phyloP scores from a whole-genome alignment of 2,888 invertebrate species.

The Antitype chi region DNA sequence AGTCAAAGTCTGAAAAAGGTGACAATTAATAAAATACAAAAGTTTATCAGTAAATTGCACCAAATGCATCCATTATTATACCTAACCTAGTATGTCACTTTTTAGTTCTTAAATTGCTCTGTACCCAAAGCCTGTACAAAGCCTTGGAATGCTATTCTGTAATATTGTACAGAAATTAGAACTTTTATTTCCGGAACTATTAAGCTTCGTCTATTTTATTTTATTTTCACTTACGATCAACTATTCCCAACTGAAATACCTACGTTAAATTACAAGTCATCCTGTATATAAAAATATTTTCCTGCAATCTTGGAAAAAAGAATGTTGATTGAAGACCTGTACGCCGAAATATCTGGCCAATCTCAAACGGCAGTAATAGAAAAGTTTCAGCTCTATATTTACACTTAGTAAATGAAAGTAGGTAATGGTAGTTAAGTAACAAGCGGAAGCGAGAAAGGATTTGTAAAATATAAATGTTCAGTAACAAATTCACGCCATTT shows the following conservation, averaged over 20 bases:
- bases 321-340: slow-evolving; percentile 65
- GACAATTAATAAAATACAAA: background rate
- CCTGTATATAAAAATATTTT: slow-evolving; percentile 52
- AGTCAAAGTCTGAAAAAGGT: background rate
- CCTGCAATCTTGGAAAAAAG: slow-evolving; percentile 49
- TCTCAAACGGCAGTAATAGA: slow-evolving; percentile 81
- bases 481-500: too few relatives aligned
- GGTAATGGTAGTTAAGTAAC: slow-evolving; percentile 46
- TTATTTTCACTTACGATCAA: background rate
- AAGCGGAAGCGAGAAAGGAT: slow-evolving; percentile 1
- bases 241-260: background rate
- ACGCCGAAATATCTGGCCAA: slow-evolving; percentile 75
- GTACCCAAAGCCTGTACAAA: too few relatives aligned
- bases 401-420: slow-evolving; percentile 82
- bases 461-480: too few relatives aligned
- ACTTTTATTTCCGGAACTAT: background rate
- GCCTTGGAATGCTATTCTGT: too few relatives aligned
- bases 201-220: background rate
- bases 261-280: slow-evolving; percentile 29
- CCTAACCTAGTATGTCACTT: too few relatives aligned
- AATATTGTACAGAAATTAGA: background rate
- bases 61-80: background rate
- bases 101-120: too few relatives aligned
- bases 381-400: slow-evolving; percentile 81
- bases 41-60: background rate